phyloP scores from a whole-genome alignment of 1,140 invertebrate species.

The Theocolax elegans region DNA sequence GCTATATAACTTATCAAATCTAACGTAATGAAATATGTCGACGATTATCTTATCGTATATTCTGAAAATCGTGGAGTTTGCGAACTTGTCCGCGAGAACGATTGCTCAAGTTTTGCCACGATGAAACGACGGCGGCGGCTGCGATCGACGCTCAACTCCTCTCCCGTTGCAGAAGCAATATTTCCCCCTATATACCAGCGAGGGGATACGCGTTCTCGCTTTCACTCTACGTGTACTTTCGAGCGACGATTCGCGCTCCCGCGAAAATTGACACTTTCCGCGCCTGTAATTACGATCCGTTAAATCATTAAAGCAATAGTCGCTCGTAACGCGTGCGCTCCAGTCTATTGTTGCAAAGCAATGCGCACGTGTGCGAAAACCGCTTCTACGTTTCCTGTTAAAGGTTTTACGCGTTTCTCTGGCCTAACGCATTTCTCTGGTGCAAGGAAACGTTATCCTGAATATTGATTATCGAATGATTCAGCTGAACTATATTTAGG shows the following conservation, averaged over 20 bases:
- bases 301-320: conserved; percentile 20
- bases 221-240: conserved; percentile 25
- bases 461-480: too few relatives aligned
- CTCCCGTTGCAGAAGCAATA: not conserved
- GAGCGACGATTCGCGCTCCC: conserved; percentile 12
- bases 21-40: too few relatives aligned
- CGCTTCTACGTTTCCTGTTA: not conserved
- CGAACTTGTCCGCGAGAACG: not conserved
- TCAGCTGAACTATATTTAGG: too few relatives aligned
- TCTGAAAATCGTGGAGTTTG: too few relatives aligned
- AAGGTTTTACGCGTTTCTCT: not conserved
- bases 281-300: not conserved
- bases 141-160: not conserved
- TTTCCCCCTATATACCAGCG: not conserved
- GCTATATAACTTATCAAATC: too few relatives aligned
- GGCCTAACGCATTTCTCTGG: too few relatives aligned
- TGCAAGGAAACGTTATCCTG: too few relatives aligned
- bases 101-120: conserved; percentile 32
- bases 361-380: not conserved
- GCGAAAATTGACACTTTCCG: conserved; percentile 36
- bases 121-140: not conserved
- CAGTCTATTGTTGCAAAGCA: not conserved
- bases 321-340: not conserved
- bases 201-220: conserved; percentile 26
- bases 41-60: too few relatives aligned